Percentiles rank a stretch among this genome's conserved stretches.
Evolutionary conservation across 1,140 invertebrate genomes (phyloP).

Genomic region (Maconellicoccus hirsutus): DNA sequence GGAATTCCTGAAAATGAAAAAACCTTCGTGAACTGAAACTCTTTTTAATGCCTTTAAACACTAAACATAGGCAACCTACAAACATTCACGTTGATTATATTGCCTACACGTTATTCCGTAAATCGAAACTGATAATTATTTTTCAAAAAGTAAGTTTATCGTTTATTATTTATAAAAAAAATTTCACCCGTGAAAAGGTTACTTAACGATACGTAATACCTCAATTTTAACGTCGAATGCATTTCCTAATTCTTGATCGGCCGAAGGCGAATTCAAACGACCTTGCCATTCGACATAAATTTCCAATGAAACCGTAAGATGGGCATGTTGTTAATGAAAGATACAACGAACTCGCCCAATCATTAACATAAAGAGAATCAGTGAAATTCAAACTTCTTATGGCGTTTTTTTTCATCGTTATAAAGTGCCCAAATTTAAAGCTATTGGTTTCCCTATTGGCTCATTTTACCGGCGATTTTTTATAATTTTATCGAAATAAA

Average conservation of each 20-base stretch:
- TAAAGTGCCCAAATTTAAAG: background rate
- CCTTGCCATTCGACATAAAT: background rate
- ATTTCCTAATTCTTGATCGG: background rate
- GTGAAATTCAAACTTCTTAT: background rate
- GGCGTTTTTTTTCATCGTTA: background rate
- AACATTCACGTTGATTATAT: background rate
- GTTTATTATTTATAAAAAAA: too few species aligned
- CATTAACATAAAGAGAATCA: slow-evolving; percentile 1
- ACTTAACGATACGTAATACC: too few species aligned
- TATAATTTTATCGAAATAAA: background rate
- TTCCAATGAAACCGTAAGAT: background rate
- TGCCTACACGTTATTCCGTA: background rate
- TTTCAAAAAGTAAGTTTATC: too few species aligned
- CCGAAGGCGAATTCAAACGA: background rate
- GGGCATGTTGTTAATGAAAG: background rate
- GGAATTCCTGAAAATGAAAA: background rate
- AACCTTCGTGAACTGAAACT: background rate
- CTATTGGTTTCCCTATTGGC: background rate
- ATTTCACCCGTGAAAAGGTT: too few species aligned
- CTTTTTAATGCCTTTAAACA: background rate
- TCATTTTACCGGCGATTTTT: background rate
- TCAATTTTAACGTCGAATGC: too few species aligned
- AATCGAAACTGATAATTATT: too few species aligned
- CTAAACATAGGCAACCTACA: background rate
- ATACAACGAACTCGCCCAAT: background rate